phyloP scores from a whole-genome alignment of 2,797 vertebrate genomes.

The Avahi laniger region DNA sequence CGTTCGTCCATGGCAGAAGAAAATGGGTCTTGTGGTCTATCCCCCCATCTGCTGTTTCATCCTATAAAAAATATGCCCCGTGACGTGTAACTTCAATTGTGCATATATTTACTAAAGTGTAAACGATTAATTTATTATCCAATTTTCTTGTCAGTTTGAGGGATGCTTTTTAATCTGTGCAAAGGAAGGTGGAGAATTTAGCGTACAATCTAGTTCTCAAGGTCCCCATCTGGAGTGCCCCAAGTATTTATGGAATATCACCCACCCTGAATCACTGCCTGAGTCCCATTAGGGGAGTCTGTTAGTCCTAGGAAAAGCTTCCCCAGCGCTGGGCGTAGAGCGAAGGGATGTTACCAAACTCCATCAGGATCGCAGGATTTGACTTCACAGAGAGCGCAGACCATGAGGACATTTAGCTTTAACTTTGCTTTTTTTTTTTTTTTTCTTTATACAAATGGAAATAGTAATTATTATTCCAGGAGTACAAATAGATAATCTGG shows the following conservation, averaged over 20 bases:
- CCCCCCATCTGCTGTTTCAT: not conserved
- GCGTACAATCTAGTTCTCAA: slow-evolving; percentile 41
- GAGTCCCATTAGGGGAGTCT: not conserved
- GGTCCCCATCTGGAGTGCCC: slow-evolving; percentile 26
- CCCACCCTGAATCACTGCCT: not conserved
- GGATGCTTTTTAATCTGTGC: slow-evolving; percentile 66
- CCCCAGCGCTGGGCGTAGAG: accelerated
- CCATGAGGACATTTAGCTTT: not conserved
- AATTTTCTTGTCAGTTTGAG: slow-evolving; percentile 79
- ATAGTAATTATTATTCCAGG: not conserved
- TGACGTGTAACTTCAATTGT: slow-evolving; percentile 49
- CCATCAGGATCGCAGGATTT: not conserved
- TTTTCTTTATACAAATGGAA: not conserved
- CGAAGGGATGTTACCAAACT: not conserved
- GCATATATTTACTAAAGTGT: slow-evolving; percentile 70
- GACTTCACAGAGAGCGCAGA: not conserved
- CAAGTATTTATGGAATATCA: slow-evolving; percentile 48
- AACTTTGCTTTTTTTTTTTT: not conserved
- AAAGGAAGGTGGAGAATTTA: slow-evolving; percentile 45
- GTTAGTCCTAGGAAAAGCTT: not conserved
- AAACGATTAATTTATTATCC: slow-evolving; percentile 77
- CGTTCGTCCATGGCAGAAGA: not conserved
- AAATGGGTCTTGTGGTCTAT: not conserved
- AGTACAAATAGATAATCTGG: not conserved
- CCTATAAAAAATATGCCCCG: not conserved